Conservation (phyloP, 1,140 invertebrate species). For the Hylaeus volcanicus region DNA sequence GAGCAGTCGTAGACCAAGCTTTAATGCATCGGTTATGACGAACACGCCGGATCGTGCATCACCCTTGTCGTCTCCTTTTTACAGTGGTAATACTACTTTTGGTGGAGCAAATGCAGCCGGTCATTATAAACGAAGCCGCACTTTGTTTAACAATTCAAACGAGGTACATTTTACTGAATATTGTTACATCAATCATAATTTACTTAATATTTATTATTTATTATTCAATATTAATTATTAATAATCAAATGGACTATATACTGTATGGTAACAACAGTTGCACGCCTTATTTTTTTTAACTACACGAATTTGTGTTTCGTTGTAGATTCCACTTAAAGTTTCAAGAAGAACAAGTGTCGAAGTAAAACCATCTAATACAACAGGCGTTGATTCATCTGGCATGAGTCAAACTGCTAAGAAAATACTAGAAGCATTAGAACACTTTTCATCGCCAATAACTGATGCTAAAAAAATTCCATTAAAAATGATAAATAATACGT, state of each 20-base stretch:
- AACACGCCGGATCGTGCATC: conserved; percentile 68
- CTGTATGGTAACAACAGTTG: too few species aligned
- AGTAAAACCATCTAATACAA: conserved; percentile 79
- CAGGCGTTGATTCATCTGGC: conserved; percentile 67
- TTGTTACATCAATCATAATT: not conserved
- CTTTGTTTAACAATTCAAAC: conserved; percentile 70
- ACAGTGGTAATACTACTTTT: conserved; percentile 89
- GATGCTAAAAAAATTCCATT: conserved; percentile 87
- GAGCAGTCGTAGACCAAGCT: conserved; percentile 81
- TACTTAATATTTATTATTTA: conserved; percentile 8
- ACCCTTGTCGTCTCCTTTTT: conserved; percentile 86
- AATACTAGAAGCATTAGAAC: conserved; percentile 87
- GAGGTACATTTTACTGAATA: conserved; percentile 58
- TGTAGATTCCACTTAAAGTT: conserved; percentile 72
- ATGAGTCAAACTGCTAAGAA: conserved; percentile 85
- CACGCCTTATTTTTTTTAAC: too few species aligned
- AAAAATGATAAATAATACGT: conserved; percentile 56
- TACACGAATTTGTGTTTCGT: conserved; percentile 15
- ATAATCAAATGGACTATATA: too few species aligned
- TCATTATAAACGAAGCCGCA: conserved; percentile 81
- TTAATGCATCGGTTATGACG: conserved; percentile 82
- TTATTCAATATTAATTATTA: not conserved
- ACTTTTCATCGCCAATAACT: conserved; percentile 87
- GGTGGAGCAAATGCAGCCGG: conserved; percentile 87
- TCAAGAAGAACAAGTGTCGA: conserved; percentile 76